Conservation (phyloP, 2,888 invertebrate species). For the Tetheella fluctuosa region DNA sequence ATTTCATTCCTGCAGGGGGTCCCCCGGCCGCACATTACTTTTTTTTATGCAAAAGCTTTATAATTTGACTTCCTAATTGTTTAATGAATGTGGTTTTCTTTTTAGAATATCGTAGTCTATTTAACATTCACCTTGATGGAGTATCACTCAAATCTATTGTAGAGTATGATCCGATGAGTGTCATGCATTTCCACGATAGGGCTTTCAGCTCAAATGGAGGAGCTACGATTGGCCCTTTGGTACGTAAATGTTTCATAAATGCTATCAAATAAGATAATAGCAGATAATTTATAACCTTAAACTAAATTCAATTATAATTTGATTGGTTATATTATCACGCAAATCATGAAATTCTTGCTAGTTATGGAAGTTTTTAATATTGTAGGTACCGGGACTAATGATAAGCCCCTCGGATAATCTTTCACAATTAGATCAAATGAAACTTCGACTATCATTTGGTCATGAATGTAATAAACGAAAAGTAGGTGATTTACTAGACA, state of each 20-base stretch:
- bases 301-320: too few relatives aligned
- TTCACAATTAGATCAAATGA: conserved; percentile 66
- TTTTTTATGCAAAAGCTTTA: too few relatives aligned
- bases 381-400: conserved; percentile 56
- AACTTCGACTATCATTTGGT: conserved; percentile 55
- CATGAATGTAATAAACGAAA: conserved; percentile 66
- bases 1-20: too few relatives aligned
- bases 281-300: too few relatives aligned
- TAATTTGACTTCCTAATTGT: neutral
- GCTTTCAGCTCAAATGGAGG: conserved; percentile 65
- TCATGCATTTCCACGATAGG: conserved; percentile 73
- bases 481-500: conserved; percentile 51
- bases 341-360: neutral
- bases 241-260: conserved; percentile 29
- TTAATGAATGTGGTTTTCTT: neutral
- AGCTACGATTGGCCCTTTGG: conserved; percentile 59
- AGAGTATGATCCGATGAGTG: conserved; percentile 68
- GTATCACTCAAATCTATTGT: conserved; percentile 31
- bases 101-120: conserved; percentile 57
- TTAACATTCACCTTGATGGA: conserved; percentile 35
- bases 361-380: conserved; percentile 10
- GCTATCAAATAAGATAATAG: too few relatives aligned
- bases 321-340: too few relatives aligned
- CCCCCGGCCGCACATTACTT: too few relatives aligned
- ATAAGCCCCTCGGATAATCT: conserved; percentile 53